A percentile compares a stretch with the other conserved stretches of the same genome.
Conservation (phyloP, 2,888 invertebrate species). For the Harmothoe impar region DNA sequence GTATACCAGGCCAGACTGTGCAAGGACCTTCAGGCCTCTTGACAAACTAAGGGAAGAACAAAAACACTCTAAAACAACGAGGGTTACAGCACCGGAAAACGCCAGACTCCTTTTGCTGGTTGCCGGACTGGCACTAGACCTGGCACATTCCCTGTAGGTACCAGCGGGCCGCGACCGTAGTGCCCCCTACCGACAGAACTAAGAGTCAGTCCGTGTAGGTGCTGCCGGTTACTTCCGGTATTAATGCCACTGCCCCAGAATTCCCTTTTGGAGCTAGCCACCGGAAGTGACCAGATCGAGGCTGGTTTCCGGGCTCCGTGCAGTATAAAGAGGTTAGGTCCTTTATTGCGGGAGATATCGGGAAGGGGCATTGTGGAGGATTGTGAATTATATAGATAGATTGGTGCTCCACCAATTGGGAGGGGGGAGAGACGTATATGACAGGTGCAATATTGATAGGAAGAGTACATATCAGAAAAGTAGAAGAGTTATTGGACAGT, state of each 20-base stretch:
- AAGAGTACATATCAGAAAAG: too few species aligned
- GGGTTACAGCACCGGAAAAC: too few species aligned
- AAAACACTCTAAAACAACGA: too few species aligned
- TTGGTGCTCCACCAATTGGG: neutral
- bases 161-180: neutral
- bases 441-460: neutral
- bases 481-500: too few species aligned
- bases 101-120: neutral
- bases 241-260: neutral
- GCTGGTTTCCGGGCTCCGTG: neutral
- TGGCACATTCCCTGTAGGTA: neutral
- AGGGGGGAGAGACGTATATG: neutral
- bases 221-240: conserved; percentile 17
- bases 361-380: neutral
- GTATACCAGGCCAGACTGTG: neutral
- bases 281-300: neutral
- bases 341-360: neutral
- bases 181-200: neutral
- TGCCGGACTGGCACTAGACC: neutral
- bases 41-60: neutral
- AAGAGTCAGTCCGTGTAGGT: neutral
- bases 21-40: neutral
- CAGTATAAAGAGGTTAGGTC: neutral
- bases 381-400: neutral
- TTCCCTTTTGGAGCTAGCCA: neutral